These are phyloP conservation scores for Crotalus viridis DNA, from an alignment of 2,113 vertebrate genomes.

Conservation along the genomic window DNA sequence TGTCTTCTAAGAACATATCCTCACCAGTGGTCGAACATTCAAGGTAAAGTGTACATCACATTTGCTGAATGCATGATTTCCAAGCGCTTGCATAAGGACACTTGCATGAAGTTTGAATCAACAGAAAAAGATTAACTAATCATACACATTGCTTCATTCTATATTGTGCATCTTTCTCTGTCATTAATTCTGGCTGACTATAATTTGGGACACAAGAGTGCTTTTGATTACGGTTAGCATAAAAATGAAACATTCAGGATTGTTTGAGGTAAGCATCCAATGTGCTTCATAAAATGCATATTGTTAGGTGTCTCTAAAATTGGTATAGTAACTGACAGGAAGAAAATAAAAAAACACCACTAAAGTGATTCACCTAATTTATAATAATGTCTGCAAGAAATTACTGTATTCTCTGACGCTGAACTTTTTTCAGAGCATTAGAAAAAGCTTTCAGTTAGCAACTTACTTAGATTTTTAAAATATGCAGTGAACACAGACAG, in stretches of 20 bases:
- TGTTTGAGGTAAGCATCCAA: neutral
- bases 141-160: conserved; percentile 63
- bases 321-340: neutral
- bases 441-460: conserved; percentile 13
- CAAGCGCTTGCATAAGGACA: conserved; percentile 64
- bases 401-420: neutral
- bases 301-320: neutral
- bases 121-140: conserved; percentile 59
- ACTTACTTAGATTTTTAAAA: neutral
- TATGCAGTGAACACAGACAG: neutral
- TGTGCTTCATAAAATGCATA: neutral
- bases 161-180: conserved; percentile 45
- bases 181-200: conserved; percentile 53
- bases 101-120: conserved; percentile 70
- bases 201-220: conserved; percentile 36
- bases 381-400: neutral
- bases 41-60: conserved; percentile 80
- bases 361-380: neutral
- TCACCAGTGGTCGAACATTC: conserved; percentile 78
- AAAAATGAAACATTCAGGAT: conserved; percentile 17
- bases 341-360: neutral
- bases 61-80: conserved; percentile 74
- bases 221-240: conserved; percentile 54
- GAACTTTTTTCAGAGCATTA: conserved; percentile 45
- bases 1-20: conserved; percentile 82